Evolutionary conservation across 2,797 vertebrate genomes (phyloP), one percentile per base, ranked within the genome.

Genomic region (Pseudotriccus pelzelni): DNA sequence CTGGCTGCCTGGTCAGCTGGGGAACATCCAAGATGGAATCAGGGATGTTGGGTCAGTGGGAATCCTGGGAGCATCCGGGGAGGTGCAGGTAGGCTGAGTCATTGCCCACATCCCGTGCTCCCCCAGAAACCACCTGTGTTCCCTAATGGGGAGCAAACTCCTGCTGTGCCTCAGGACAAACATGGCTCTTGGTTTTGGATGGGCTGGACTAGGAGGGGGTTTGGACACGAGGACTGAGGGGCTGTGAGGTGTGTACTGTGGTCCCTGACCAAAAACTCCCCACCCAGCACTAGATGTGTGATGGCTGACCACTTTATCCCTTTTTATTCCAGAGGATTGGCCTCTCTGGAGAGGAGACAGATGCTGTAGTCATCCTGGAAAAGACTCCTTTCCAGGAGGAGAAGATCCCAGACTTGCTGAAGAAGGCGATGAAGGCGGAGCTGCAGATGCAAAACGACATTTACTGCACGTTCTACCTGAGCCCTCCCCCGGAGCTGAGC

Each of bases 331-430:
- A 98, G 98, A 97, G 96, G 66, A 92, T 86, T 10, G 70, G 87
- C 15, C 36, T 96, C 32, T 96, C 97, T 3, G 97, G 97, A 11
- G 94, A 94, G 7, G 98, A 97, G 13, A 97, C 98, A 63, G 98
- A 99, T 36, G 98, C 99, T 0, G 97, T 99, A 36, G 97, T 99
- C 39, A 99, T 99, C 93, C 82, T 99, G 97, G 99, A 99, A 97
- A 99, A 99, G 97, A 99, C 98, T 1, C 99, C 99, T 6, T 98
- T 99, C 97, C 98, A 98, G 75, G 98, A 98, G 81, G 99, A 99
- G 28, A 93, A 94, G 7, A 89, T 99, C 24, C 32, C 83, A 0
- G 98, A 98, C 47, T 97, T 99, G 59, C 97, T 99, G 55, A 90
- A 66, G 46, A 97, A 93, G 28, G 94, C 90, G 19, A 98, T 98